Percentiles rank a stretch among this genome's conserved stretches.
phyloP scores from a whole-genome alignment of 2,113 vertebrate genomes.

The Eonycteris spelaea region DNA sequence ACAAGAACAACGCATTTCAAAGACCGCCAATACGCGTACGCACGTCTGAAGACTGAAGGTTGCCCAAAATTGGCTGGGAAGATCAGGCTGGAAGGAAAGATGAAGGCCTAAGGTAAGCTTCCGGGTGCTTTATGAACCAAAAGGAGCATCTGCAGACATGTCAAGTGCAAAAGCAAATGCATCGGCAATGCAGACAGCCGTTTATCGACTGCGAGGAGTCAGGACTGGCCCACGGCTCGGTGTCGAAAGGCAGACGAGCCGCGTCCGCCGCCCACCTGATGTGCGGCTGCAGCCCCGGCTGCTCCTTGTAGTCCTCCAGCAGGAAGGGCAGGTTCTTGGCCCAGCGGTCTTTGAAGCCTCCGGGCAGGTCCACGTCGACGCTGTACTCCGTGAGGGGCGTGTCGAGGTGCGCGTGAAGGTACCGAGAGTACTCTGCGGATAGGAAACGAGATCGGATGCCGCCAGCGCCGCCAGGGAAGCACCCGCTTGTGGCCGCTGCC shows the following conservation, averaged over 20 bases:
- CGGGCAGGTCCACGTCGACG: conserved; percentile 92
- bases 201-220: not conserved
- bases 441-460: conserved; percentile 24
- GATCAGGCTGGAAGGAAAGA: not conserved
- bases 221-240: not conserved
- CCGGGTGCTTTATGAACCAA: not conserved
- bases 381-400: conserved; percentile 94
- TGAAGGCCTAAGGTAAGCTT: not conserved
- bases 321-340: conserved; percentile 97
- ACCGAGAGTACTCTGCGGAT: conserved; percentile 93
- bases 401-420: conserved; percentile 96
- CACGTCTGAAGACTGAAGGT: not conserved
- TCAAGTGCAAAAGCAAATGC: not conserved
- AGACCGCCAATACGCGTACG: not conserved
- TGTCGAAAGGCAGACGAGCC: not conserved
- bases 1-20: not conserved
- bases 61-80: not conserved
- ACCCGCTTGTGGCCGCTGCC: too few relatives aligned
- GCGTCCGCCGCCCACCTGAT: conserved; percentile 88
- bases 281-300: conserved; percentile 96
- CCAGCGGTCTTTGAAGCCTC: conserved; percentile 98
- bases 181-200: not conserved
- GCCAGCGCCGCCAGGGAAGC: not conserved
- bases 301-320: conserved; percentile 98
- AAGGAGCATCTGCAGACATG: not conserved